These are phyloP conservation scores for Centrocercus urophasianus DNA, from an alignment of 2,113 vertebrate genomes.

Conservation along the genomic window DNA sequence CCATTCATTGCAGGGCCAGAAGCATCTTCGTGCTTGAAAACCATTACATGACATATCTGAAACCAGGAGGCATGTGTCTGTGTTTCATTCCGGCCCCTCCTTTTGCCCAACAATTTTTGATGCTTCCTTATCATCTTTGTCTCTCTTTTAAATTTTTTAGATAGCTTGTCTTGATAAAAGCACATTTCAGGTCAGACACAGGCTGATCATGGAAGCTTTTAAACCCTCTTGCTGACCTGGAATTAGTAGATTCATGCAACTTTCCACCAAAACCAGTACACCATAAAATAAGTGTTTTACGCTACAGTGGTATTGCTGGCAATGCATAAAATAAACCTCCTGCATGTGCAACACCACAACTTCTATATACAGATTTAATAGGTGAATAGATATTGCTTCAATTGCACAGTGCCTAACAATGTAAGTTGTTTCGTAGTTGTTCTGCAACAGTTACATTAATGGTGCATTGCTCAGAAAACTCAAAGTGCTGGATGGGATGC, in stretches of 20 bases:
- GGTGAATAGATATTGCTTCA: conserved; percentile 22
- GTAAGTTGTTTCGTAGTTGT: not conserved
- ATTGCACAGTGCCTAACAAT: not conserved
- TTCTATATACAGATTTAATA: conserved; percentile 42
- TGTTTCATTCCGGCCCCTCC: not conserved
- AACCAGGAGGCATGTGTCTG: not conserved
- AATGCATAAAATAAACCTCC: conserved; percentile 79
- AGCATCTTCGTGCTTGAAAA: not conserved
- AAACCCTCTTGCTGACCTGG: conserved; percentile 80
- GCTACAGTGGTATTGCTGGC: conserved; percentile 77
- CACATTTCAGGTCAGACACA: conserved; percentile 76
- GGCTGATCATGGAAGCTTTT: conserved; percentile 75
- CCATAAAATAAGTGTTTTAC: conserved; percentile 82
- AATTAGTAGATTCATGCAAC: conserved; percentile 77
- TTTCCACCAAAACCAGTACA: conserved; percentile 72
- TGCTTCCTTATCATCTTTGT: conserved; percentile 19
- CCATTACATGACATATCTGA: not conserved
- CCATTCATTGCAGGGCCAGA: not conserved
- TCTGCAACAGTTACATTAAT: not conserved
- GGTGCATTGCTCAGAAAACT: not conserved
- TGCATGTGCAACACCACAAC: conserved; percentile 66
- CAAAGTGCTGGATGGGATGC: not conserved
- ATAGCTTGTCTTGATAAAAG: conserved; percentile 75
- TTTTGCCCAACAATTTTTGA: conserved; percentile 50
- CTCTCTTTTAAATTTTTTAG: conserved; percentile 65